Conservation (phyloP, 2,888 invertebrate genomes). For the Drosophila neutralis region DNA sequence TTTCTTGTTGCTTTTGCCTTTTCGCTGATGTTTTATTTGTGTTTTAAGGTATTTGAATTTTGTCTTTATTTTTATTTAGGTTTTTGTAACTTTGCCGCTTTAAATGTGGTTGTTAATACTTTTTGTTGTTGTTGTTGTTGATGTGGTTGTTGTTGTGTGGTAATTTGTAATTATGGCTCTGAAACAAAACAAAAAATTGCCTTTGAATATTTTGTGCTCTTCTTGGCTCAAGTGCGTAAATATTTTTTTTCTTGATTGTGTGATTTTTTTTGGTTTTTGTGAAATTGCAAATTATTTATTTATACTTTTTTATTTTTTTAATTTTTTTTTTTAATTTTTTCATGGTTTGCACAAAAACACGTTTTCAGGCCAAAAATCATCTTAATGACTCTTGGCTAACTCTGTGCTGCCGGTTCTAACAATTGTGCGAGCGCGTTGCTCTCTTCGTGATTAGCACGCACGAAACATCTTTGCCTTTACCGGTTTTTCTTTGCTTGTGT, state of each 20-base stretch:
- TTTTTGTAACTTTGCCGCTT: slow-evolving; percentile 36
- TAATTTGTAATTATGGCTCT: slow-evolving; percentile 70
- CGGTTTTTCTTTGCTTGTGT: slow-evolving; percentile 63
- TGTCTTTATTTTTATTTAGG: slow-evolving; percentile 30
- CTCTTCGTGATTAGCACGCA: slow-evolving; percentile 60
- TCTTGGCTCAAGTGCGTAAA: slow-evolving; percentile 48
- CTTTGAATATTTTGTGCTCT: slow-evolving; percentile 61
- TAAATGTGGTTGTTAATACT: slow-evolving; percentile 36
- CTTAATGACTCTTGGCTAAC: slow-evolving; percentile 40
- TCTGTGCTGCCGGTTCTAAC: slow-evolving; percentile 39
- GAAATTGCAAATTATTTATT: neutral
- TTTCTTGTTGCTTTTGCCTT: slow-evolving; percentile 36
- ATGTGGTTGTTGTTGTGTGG: slow-evolving; percentile 38
- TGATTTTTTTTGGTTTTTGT: slow-evolving; percentile 1
- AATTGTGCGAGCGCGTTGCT: slow-evolving; percentile 33
- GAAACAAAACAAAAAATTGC: slow-evolving; percentile 68
- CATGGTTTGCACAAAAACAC: slow-evolving; percentile 49
- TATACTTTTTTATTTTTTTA: neutral
- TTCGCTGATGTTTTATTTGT: slow-evolving; percentile 38
- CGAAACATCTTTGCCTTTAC: slow-evolving; percentile 71
- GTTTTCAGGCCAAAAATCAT: slow-evolving; percentile 47
- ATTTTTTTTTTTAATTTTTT: slow-evolving; percentile 7
- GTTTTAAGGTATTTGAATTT: slow-evolving; percentile 37
- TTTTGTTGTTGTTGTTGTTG: slow-evolving; percentile 29
- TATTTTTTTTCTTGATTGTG: slow-evolving; percentile 27